phyloP scores from a whole-genome alignment of 2,797 vertebrate species.

The Perdix hodgsoniae region DNA sequence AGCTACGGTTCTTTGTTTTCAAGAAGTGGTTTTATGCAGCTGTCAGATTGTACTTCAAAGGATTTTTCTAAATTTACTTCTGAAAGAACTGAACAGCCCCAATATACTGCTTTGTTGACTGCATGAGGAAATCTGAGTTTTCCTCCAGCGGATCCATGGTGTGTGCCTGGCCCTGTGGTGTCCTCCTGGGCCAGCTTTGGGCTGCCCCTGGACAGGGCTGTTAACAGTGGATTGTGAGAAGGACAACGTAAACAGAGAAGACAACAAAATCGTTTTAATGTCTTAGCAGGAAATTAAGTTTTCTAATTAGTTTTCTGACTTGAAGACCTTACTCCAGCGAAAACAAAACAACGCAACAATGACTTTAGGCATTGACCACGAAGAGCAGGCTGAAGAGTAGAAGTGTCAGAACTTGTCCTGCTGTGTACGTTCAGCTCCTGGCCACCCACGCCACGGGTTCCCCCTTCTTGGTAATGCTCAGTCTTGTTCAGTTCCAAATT shows the following conservation, averaged over 20 bases:
- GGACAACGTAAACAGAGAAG: background rate
- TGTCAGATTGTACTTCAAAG: constrained; percentile 17
- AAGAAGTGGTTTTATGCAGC: background rate
- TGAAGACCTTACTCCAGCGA: background rate
- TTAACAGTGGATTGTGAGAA: background rate
- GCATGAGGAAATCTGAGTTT: background rate
- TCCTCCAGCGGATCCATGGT: background rate
- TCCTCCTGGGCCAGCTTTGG: background rate
- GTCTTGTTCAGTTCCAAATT: background rate
- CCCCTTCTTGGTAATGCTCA: background rate
- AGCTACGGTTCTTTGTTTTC: background rate
- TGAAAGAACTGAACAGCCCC: background rate
- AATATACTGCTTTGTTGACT: background rate
- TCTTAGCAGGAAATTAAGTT: background rate
- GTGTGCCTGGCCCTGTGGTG: fast-evolving
- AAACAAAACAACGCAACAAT: no score
- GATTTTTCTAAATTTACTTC: background rate
- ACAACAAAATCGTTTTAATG: background rate
- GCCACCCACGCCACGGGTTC: background rate
- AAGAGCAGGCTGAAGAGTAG: background rate
- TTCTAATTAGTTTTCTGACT: background rate
- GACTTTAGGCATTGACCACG: background rate
- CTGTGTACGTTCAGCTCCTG: fast-evolving
- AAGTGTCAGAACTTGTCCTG: background rate
- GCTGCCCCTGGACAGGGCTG: background rate